phyloP scores from a whole-genome alignment of 2,797 vertebrate genomes.

The Lycodopsis pacificus region DNA sequence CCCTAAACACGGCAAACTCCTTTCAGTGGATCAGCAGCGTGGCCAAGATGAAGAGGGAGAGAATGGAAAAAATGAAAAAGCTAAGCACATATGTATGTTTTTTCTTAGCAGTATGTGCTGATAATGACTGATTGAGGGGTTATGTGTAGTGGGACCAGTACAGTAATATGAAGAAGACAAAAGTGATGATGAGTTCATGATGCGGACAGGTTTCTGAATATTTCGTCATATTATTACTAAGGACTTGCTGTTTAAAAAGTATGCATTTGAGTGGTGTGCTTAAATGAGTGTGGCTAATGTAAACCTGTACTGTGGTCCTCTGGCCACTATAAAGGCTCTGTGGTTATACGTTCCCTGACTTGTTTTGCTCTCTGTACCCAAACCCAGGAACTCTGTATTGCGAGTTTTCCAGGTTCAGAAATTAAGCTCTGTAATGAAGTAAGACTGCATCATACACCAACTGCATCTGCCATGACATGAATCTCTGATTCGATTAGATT shows the following conservation, averaged over 20 bases:
- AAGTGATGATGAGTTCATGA: not conserved
- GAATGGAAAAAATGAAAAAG: not conserved
- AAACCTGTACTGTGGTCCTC: not conserved
- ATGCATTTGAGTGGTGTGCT: not conserved
- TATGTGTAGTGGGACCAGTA: not conserved
- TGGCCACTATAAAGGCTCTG: not conserved
- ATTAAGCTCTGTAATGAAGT: constrained; percentile 1
- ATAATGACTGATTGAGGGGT: not conserved
- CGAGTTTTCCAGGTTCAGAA: not conserved
- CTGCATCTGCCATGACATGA: constrained; percentile 10
- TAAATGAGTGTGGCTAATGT: not conserved
- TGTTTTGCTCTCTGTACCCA: not conserved
- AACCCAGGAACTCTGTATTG: not conserved
- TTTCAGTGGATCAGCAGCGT: constrained; percentile 1
- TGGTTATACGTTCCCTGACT: not conserved
- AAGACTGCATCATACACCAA: constrained; percentile 4
- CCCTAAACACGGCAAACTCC: not conserved
- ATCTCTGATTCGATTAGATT: constrained; percentile 27
- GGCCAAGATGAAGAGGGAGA: not conserved
- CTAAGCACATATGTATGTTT: not conserved
- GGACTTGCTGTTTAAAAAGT: not conserved
- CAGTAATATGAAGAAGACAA: not conserved
- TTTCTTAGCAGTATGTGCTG: not conserved
- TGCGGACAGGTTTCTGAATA: not conserved
- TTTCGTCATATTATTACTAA: not conserved